Evolutionary conservation across 2,888 invertebrate species (phyloP), one percentile per base, ranked within the genome.

Genomic region (Amphiduros pacificus): DNA sequence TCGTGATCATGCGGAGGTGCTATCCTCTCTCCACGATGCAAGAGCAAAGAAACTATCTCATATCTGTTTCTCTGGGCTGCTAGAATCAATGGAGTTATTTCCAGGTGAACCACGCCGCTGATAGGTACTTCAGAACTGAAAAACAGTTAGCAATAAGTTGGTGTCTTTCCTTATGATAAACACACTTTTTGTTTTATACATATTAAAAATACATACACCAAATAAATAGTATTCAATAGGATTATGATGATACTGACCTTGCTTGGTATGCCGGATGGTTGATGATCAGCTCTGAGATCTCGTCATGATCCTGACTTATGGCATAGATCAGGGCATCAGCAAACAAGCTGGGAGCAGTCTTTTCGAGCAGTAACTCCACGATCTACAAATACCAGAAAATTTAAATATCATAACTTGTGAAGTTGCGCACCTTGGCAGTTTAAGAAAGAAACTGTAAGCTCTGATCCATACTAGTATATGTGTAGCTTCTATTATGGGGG

Each of bases 291-390:
- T 77, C 76, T 2, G 79, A 78, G 29, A 80, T 79, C 61, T 77
- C 75, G 5, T 76, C 73, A 63, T 78, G 77, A 1, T 77, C 77
- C 11, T 77, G 74, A 58, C 74, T 77, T 57, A 80, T 79, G 53
- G 79, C 75, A 48, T 76, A 74, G n/a, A 79, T 67, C 0, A 78
- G 76, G 0, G 79, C 78, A 61, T 79, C 78, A 52, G 77, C 73
- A 36, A 80, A 76, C 63, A 76, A 73, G 22, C 70, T 75, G 22
- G 72, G 72, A 28, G 73, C 74, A 64, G 73, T 75, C 11, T 75
- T 72, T 50, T 77, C 75, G 59, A 80, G 62, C 24, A 79, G 66
- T 0, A 76, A 67, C 51, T 78, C 77, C 11, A 78, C 78, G 17
- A 80, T 73, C 78, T 80, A n/a, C n/a, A n/a, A n/a, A n/a, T n/a